A percentile compares a stretch with the other conserved stretches of the same genome.
Conservation (phyloP, 2,888 invertebrate species). For the Chloromyia formosa region DNA sequence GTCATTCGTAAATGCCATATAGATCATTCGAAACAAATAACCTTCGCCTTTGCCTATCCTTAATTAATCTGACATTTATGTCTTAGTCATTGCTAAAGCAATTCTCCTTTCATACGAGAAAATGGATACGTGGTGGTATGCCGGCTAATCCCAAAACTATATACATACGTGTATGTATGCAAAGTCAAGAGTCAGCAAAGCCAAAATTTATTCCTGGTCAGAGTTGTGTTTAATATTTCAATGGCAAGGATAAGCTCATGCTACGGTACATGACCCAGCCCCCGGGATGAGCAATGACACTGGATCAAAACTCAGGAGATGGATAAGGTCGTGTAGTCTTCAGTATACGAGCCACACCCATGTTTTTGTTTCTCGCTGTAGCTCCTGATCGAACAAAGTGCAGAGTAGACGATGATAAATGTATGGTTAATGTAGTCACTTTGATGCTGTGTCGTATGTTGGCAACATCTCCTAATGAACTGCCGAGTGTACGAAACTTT, state of each 20-base stretch:
- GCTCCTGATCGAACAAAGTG: conserved; percentile 2
- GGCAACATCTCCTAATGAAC: conserved; percentile 23
- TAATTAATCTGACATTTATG: conserved; percentile 36
- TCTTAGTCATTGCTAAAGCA: conserved; percentile 30
- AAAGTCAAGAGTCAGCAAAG: conserved; percentile 10
- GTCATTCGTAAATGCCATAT: too few relatives aligned
- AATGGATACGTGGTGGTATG: neutral
- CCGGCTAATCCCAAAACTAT: neutral
- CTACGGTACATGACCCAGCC: conserved; percentile 23
- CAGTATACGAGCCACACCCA: neutral
- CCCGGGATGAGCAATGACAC: too few relatives aligned
- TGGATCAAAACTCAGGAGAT: too few relatives aligned
- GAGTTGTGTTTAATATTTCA: conserved; percentile 43
- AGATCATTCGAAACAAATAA: too few relatives aligned
- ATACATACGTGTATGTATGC: neutral
- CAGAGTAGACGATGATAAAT: conserved; percentile 11
- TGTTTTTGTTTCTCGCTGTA: conserved; percentile 15
- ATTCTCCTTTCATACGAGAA: conserved; percentile 12
- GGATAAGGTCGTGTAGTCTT: too few relatives aligned
- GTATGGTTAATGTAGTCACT: conserved; percentile 31
- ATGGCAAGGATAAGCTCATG: conserved; percentile 30
- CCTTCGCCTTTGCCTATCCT: neutral
- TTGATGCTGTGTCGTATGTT: conserved; percentile 4
- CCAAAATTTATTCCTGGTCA: conserved; percentile 36
- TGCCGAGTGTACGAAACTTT: neutral